phyloP scores from a whole-genome alignment of 1,140 invertebrate genomes.

The Ceratosolen fusciceps region DNA sequence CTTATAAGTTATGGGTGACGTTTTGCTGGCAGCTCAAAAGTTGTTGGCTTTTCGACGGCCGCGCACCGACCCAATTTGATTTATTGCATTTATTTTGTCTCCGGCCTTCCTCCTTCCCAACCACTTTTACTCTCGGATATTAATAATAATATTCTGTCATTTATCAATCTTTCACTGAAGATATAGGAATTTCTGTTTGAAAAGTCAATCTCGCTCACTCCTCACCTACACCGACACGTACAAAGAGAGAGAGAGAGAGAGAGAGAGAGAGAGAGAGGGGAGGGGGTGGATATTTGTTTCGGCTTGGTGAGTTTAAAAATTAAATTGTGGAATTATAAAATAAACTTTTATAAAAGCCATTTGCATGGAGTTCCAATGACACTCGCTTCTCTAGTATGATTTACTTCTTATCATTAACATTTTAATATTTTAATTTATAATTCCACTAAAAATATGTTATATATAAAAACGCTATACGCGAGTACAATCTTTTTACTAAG shows the following conservation, averaged over 20 bases:
- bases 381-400: background rate
- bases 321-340: background rate
- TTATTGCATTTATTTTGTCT: constrained; percentile 26
- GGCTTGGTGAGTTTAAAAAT: no score
- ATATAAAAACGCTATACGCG: background rate
- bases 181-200: constrained; percentile 11
- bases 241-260: no score
- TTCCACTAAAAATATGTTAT: background rate
- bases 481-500: background rate
- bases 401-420: background rate
- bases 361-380: no score
- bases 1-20: constrained; percentile 1
- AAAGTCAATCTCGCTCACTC: constrained; percentile 7
- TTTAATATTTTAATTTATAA: background rate
- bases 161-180: constrained; percentile 28
- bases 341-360: background rate
- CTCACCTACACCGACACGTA: no score
- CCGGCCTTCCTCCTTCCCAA: background rate
- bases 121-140: constrained; percentile 27
- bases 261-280: no score
- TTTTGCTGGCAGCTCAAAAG: constrained; percentile 23
- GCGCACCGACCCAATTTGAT: background rate
- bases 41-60: constrained; percentile 2
- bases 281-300: no score
- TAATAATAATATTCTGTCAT: constrained; percentile 34